Conservation (phyloP, 2,797 vertebrate genomes). For the Amblyraja radiata region DNA sequence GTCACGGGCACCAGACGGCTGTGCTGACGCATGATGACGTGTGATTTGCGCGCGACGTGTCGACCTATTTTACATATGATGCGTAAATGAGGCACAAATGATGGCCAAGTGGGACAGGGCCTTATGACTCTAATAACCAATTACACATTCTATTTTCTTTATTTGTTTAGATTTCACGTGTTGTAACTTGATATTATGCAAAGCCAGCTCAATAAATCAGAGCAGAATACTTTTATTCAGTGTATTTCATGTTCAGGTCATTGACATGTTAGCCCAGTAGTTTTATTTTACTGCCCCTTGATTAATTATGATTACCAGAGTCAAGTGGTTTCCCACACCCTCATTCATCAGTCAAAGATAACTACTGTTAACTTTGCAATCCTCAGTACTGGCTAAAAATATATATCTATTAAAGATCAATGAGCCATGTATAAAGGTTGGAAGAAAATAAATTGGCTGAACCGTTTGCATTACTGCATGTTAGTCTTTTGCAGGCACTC, state of each 20-base stretch:
- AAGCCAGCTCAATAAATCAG: neutral
- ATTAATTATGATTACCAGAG: conserved; percentile 28
- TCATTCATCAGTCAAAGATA: conserved; percentile 34
- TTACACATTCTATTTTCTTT: neutral
- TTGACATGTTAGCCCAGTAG: neutral
- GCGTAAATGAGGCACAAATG: too few species aligned
- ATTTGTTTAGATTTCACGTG: neutral
- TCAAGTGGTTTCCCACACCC: neutral
- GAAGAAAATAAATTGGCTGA: neutral
- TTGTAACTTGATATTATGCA: neutral
- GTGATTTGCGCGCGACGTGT: too few species aligned
- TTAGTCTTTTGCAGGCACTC: neutral
- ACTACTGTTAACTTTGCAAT: conserved; percentile 18
- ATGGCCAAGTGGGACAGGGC: too few species aligned
- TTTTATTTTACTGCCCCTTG: neutral
- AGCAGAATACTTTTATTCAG: neutral
- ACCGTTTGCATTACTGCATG: neutral
- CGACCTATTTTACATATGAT: too few species aligned
- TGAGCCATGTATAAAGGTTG: conserved; percentile 31
- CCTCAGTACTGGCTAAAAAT: neutral
- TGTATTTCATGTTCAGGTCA: neutral
- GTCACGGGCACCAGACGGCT: too few species aligned
- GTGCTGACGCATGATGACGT: too few species aligned
- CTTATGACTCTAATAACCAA: neutral
- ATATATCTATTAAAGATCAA: conserved; percentile 30